Conservation (phyloP, 2,797 vertebrate species). For the Scyliorhinus canicula region DNA sequence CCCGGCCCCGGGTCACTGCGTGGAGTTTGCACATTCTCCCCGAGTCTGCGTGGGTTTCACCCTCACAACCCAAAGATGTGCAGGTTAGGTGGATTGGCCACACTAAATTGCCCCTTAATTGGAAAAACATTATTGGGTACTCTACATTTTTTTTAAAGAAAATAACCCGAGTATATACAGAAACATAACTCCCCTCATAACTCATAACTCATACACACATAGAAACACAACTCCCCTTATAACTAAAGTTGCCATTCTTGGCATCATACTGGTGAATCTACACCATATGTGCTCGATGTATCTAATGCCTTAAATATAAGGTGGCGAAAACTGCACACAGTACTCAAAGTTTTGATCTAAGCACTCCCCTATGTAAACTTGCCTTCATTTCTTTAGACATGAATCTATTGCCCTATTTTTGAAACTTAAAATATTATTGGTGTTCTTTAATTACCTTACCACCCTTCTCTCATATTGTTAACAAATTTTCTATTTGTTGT, state of each 20-base stretch:
- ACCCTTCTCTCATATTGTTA: background rate
- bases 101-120: too few species aligned
- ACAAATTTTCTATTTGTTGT: background rate
- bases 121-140: too few species aligned
- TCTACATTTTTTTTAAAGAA: too few species aligned
- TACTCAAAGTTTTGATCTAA: background rate
- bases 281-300: background rate
- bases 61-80: too few species aligned
- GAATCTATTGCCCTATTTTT: background rate
- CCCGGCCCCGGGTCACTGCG: too few species aligned
- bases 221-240: background rate
- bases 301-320: background rate
- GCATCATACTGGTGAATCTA: background rate
- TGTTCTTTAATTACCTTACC: background rate
- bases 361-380: background rate
- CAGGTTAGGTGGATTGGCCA: too few species aligned
- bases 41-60: too few species aligned
- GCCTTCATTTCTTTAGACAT: background rate
- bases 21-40: too few species aligned
- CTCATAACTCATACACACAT: too few species aligned
- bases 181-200: too few species aligned
- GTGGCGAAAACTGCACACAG: background rate
- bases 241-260: background rate
- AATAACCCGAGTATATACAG: too few species aligned
- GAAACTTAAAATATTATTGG: background rate